Evolutionary conservation across 1,140 invertebrate species (phyloP).

Genomic region (Riptortus pedestris): DNA sequence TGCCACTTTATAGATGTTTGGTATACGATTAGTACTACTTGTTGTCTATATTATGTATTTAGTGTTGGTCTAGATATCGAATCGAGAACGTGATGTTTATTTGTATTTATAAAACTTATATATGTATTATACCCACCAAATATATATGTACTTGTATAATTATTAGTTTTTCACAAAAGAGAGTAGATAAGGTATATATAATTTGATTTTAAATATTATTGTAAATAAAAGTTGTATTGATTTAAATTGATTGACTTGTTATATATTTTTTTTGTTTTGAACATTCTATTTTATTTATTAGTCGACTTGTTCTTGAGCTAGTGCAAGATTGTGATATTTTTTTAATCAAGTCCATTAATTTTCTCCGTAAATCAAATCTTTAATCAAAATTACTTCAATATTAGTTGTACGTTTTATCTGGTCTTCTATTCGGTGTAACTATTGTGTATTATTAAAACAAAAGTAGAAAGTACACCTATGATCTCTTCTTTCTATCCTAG

Average conservation of each 20-base stretch:
- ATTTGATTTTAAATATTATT: background rate
- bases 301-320: constrained; percentile 20
- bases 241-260: constrained; percentile 16
- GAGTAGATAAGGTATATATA: background rate
- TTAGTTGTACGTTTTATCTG: constrained; percentile 3
- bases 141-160: constrained; percentile 11
- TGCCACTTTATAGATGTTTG: constrained; percentile 20
- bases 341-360: constrained; percentile 16
- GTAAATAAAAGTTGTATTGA: constrained; percentile 4
- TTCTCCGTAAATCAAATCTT: constrained; percentile 21
- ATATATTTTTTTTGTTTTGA: constrained; percentile 18
- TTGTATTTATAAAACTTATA: constrained; percentile 14
- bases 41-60: constrained; percentile 18
- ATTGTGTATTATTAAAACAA: background rate
- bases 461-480: constrained; percentile 21
- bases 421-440: constrained; percentile 19
- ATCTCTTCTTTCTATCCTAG: constrained; percentile 26
- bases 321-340: constrained; percentile 27
- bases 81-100: constrained; percentile 15
- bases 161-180: constrained; percentile 10
- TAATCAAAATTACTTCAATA: constrained; percentile 24
- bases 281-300: constrained; percentile 20
- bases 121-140: constrained; percentile 19
- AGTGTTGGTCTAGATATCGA: constrained; percentile 15
- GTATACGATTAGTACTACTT: constrained; percentile 25